phyloP scores from a whole-genome alignment of 1,140 invertebrate genomes.

The Brachionus asplanchnoidis region DNA sequence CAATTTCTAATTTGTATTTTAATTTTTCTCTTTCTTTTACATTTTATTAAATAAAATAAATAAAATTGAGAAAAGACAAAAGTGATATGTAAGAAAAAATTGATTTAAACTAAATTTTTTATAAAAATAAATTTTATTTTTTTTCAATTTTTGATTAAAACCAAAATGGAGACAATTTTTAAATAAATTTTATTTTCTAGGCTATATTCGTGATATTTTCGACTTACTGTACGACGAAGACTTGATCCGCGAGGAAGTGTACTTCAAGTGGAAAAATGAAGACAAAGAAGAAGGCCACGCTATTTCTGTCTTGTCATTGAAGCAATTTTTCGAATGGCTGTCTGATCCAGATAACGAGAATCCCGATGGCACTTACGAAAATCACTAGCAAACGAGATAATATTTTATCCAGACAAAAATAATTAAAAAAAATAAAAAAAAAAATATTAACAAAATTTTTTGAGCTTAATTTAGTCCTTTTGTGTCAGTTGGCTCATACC shows the following conservation, averaged over 20 bases:
- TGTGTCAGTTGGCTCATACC: neutral
- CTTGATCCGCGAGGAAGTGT: constrained; percentile 18
- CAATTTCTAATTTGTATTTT: too few species aligned
- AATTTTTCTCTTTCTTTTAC: too few species aligned
- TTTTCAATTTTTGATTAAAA: too few species aligned
- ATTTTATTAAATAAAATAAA: too few species aligned
- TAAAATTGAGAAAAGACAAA: too few species aligned
- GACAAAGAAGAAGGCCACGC: constrained; percentile 24
- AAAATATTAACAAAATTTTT: neutral
- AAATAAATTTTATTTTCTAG: too few species aligned
- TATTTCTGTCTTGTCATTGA: constrained; percentile 13
- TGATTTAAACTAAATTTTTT: too few species aligned
- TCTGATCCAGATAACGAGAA: neutral
- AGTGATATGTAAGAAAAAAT: too few species aligned
- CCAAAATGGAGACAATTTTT: too few species aligned
- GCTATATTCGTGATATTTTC: constrained; percentile 9
- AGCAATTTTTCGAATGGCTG: constrained; percentile 39
- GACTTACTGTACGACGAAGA: constrained; percentile 38
- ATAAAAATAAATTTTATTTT: too few species aligned
- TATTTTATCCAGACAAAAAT: neutral
- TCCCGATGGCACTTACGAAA: neutral
- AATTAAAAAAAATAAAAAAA: neutral
- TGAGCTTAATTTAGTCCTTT: neutral
- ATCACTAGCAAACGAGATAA: neutral
- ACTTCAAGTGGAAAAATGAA: neutral